phyloP scores from a whole-genome alignment of 2,113 vertebrate species.

The Tamias sibiricus region DNA sequence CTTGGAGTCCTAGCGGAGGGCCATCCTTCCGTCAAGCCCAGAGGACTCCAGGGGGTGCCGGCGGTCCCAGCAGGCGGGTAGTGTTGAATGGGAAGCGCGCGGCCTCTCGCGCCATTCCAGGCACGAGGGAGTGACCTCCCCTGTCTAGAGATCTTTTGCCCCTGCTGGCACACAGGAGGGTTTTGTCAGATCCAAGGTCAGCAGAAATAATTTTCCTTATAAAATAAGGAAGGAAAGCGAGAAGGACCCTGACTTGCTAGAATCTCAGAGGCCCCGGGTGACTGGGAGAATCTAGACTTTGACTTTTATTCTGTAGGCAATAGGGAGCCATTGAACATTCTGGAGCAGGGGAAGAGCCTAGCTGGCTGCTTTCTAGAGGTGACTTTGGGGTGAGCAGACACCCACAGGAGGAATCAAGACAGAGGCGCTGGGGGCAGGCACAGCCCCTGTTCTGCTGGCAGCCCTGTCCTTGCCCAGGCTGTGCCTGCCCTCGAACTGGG shows the following conservation, averaged over 20 bases:
- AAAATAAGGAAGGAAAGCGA: neutral
- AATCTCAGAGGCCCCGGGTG: neutral
- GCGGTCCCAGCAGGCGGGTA: neutral
- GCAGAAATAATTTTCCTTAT: neutral
- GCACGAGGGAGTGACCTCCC: rapidly evolving
- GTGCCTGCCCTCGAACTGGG: neutral
- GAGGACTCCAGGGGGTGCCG: neutral
- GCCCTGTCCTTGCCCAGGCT: neutral
- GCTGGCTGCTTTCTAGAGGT: neutral
- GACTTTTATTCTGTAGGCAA: neutral
- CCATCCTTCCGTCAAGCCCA: neutral
- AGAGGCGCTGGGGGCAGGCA: rapidly evolving
- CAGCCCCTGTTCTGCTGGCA: neutral
- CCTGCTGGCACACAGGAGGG: rapidly evolving
- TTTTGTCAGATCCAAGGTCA: neutral
- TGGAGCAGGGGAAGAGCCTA: neutral
- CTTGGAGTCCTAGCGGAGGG: neutral
- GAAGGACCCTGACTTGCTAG: neutral
- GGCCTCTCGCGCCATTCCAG: rapidly evolving
- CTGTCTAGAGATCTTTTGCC: neutral
- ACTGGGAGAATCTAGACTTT: neutral
- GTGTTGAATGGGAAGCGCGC: rapidly evolving
- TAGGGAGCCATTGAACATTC: neutral
- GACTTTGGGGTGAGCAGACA: neutral
- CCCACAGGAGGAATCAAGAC: neutral